These are phyloP conservation scores for Synchiropus splendidus DNA, from an alignment of 2,113 vertebrate species.

Conservation along the genomic window DNA sequence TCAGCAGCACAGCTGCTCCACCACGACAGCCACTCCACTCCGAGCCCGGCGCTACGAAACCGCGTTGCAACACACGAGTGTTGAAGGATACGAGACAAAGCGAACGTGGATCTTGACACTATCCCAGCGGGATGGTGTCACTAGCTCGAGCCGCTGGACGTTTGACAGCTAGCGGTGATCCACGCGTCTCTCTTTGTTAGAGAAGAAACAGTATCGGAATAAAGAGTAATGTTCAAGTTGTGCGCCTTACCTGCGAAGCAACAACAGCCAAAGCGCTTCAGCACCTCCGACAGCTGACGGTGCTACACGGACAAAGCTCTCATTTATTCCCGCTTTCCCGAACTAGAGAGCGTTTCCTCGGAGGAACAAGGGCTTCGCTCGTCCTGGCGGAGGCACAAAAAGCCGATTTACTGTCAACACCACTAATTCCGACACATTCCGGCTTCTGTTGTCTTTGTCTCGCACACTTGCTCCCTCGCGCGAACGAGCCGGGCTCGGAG, in stretches of 20 bases:
- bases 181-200: background rate
- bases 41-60: background rate
- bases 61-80: too few relatives aligned
- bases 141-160: too few relatives aligned
- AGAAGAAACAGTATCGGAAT: too few relatives aligned
- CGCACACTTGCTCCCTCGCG: conserved; percentile 7
- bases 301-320: background rate
- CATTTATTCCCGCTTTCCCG: background rate
- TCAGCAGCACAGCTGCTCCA: conserved; percentile 51
- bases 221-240: background rate
- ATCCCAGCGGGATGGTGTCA: too few relatives aligned
- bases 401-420: conserved; percentile 1
- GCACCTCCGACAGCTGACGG: conserved; percentile 4
- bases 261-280: conserved; percentile 1
- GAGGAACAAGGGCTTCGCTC: background rate
- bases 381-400: background rate
- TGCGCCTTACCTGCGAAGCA: conserved; percentile 2
- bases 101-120: too few relatives aligned
- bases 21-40: background rate
- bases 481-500: conserved; percentile 13
- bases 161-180: background rate
- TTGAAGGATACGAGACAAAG: too few relatives aligned
- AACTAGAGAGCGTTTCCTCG: too few relatives aligned
- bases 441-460: conserved; percentile 23
- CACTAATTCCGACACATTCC: conserved; percentile 54